These are phyloP conservation scores for Antheraea assamensis DNA, from an alignment of 2,888 invertebrate genomes.

Conservation along the genomic window DNA sequence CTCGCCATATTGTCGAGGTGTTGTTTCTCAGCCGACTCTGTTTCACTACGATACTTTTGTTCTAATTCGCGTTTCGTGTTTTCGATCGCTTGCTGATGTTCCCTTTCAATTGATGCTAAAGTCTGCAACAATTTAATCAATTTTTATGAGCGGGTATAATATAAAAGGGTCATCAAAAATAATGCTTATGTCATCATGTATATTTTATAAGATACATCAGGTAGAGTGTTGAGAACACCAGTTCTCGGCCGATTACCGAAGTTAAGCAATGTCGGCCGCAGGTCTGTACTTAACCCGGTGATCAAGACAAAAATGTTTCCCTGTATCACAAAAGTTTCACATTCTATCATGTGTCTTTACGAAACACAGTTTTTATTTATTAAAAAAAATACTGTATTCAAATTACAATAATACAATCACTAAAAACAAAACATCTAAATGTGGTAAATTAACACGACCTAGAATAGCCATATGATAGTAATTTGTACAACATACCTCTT, in stretches of 20 bases:
- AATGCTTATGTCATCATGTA: too few species aligned
- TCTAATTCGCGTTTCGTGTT: slow-evolving; percentile 51
- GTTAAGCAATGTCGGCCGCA: too few species aligned
- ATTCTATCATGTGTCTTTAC: too few species aligned
- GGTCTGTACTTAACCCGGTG: too few species aligned
- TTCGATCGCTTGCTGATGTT: slow-evolving; percentile 50
- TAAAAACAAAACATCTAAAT: background rate
- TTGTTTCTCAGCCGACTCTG: slow-evolving; percentile 52
- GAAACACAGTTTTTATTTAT: too few species aligned
- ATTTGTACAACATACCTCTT: slow-evolving; percentile 53
- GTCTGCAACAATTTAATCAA: slow-evolving; percentile 42
- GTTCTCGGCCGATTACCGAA: too few species aligned
- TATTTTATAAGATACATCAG: too few species aligned
- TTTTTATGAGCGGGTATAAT: background rate
- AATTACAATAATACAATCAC: background rate
- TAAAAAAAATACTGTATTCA: background rate
- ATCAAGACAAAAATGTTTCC: too few species aligned
- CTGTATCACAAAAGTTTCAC: too few species aligned
- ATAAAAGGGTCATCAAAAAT: too few species aligned
- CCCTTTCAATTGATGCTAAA: slow-evolving; percentile 51
- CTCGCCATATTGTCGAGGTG: slow-evolving; percentile 66
- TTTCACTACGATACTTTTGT: slow-evolving; percentile 50
- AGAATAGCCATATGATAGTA: background rate
- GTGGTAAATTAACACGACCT: background rate
- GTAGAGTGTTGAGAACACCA: too few species aligned